Evolutionary conservation across 2,888 invertebrate species (phyloP), one percentile per base, ranked within the genome.

Genomic region (Yponomeuta evonymella): DNA sequence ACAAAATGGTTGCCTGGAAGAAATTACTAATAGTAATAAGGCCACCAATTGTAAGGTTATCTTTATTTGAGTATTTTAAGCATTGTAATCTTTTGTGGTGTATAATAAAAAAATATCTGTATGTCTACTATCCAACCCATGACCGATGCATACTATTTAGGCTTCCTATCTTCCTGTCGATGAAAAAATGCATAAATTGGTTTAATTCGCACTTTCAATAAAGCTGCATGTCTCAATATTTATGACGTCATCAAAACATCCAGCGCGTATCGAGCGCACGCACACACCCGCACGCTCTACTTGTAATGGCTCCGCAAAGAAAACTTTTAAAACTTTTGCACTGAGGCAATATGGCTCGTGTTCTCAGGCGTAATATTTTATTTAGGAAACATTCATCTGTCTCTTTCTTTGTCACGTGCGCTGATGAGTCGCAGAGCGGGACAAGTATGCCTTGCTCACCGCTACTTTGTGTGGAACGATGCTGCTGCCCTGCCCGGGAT

Each of bases 241-340:
- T 23, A 23, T 23, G 30, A 48, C 63, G 70, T 70, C 70, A 65
- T 65, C 70, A 70, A 70, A 70, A 65, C 70, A 33, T 36, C 48
- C 86, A 87, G 86, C 80, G 79, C 82, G 81, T 88, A 88, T 88
- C 83, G 85, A 86, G 78, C 85, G 81, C 87, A 86, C 88, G 85
- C 81, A 88, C 86, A 77, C 75, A 78, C 77, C 83, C 82, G 80
- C 77, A 78, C 84, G 76, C 79, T 81, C 85, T 87, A 87, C 92
- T 90, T 89, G 90, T 92, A 92, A 92, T 92, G 90, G 92, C 89
- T 88, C 92, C 89, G 91, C 90, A 92, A 92, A 92, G 91, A 91
- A 93, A 93, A 93, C 89, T 93, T 93, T 92, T 86, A 92, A 92
- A 93, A 93, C 90, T 93, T 93, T 93, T 90, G 88, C 90, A 89